phyloP scores from a whole-genome alignment of 2,888 invertebrate genomes.

The Lepidocyrtinus sp. region DNA sequence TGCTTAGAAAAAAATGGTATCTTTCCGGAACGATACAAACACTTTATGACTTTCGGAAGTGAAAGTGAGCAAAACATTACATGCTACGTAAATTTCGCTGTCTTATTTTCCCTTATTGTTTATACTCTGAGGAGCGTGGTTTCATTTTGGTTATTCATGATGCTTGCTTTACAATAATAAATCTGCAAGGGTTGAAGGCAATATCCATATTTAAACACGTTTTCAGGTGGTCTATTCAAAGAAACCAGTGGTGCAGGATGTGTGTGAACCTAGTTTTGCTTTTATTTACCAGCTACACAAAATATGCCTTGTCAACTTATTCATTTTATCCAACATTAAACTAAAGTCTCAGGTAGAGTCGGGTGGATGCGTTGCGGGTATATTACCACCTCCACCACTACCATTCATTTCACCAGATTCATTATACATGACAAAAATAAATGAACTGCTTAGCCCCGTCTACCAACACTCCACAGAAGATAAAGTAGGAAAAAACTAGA shows the following conservation, averaged over 20 bases:
- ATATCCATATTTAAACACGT: background rate
- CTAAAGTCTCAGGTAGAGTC: background rate
- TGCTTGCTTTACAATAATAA: background rate
- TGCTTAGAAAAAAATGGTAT: background rate
- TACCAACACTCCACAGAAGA: background rate
- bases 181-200: background rate
- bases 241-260: background rate
- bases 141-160: background rate
- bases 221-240: background rate
- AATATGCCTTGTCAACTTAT: background rate
- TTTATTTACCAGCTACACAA: background rate
- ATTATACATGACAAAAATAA: conserved; percentile 18
- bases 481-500: too few species aligned
- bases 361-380: background rate
- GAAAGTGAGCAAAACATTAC: background rate
- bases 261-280: background rate
- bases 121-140: too few species aligned
- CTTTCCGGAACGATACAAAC: too few species aligned
- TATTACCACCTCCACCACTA: background rate
- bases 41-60: too few species aligned
- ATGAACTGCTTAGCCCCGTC: background rate
- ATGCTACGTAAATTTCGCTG: too few species aligned
- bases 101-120: too few species aligned
- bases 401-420: background rate
- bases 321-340: background rate